These are phyloP conservation scores for Camelus bactrianus DNA, from an alignment of 2,113 vertebrate species.

Conservation along the genomic window DNA sequence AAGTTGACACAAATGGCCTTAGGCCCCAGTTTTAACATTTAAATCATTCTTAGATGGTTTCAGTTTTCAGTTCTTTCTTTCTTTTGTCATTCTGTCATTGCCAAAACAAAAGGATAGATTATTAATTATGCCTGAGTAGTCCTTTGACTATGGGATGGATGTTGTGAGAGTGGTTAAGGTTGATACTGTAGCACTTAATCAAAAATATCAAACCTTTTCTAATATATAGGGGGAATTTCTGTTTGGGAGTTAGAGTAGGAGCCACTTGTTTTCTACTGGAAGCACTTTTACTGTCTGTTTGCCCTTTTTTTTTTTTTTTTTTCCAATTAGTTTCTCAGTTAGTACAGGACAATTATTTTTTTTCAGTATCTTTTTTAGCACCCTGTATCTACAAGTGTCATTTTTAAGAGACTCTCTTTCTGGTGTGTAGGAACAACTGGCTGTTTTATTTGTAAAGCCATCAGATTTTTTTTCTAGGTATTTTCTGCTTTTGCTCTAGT, in stretches of 20 bases:
- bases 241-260: background rate
- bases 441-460: background rate
- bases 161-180: background rate
- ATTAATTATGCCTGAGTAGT: background rate
- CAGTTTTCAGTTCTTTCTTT: background rate
- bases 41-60: background rate
- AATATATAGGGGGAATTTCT: background rate
- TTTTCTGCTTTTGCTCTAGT: conserved; percentile 3
- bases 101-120: background rate
- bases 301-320: background rate
- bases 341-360: background rate
- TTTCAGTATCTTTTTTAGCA: background rate
- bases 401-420: background rate
- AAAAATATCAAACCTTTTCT: background rate
- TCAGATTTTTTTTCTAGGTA: background rate
- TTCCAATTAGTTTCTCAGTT: background rate
- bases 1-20: background rate
- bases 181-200: background rate
- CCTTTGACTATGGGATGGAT: background rate
- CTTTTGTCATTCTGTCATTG: background rate
- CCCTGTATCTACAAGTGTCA: background rate
- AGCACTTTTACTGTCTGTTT: background rate
- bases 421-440: background rate
- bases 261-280: background rate
- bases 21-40: background rate